Evolutionary conservation across 2,888 invertebrate genomes (phyloP).

Genomic region (Metellina segmentata): DNA sequence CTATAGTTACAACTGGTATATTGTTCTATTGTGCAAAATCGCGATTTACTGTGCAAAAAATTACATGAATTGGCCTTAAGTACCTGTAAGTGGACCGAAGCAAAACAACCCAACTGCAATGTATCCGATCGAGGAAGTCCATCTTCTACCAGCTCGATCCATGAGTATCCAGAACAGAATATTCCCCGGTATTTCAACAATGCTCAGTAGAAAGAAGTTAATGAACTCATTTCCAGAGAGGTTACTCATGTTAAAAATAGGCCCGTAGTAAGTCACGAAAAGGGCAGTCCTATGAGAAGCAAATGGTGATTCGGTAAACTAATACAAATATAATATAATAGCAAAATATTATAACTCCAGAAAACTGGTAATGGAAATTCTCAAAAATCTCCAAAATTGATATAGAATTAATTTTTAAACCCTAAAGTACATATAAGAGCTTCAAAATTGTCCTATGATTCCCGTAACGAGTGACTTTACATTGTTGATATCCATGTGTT

Average conservation of each 20-base stretch:
- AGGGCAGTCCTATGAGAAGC: constrained; percentile 74
- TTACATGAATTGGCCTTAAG: constrained; percentile 57
- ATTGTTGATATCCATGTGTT: no score
- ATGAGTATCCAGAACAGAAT: constrained; percentile 83
- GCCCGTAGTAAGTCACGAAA: constrained; percentile 79
- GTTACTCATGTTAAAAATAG: constrained; percentile 79
- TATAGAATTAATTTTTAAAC: no score
- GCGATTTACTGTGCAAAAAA: no score
- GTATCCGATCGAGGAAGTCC: not conserved
- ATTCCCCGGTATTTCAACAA: constrained; percentile 85
- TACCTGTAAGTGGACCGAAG: constrained; percentile 80
- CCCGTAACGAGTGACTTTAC: no score
- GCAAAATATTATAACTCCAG: not conserved
- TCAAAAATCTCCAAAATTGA: no score
- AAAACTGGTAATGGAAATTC: no score
- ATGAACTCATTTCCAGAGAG: constrained; percentile 85
- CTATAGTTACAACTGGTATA: no score
- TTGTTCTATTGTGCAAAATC: no score
- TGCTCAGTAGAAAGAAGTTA: constrained; percentile 85
- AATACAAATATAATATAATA: not conserved
- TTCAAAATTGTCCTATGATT: no score
- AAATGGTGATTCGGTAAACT: no score
- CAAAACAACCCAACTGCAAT: not conserved
- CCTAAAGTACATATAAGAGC: no score
- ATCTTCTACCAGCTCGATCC: constrained; percentile 80